Evolutionary conservation across 2,797 vertebrate genomes (phyloP), one percentile per base, ranked within the genome.

Genomic region (Hyperoplus immaculatus): DNA sequence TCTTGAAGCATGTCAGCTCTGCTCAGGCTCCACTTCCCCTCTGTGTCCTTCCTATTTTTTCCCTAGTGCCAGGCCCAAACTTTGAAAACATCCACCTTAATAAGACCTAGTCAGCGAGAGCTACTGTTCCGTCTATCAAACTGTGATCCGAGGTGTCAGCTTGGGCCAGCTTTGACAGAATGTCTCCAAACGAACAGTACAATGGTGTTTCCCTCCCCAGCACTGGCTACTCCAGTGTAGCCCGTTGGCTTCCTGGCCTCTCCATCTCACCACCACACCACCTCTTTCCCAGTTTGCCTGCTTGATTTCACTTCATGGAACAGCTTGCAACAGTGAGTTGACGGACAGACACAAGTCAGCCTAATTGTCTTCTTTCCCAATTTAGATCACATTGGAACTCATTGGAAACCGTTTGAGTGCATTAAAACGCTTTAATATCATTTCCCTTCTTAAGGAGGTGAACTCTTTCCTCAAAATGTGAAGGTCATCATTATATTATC

Each of bases 41-140:
- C 92, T 92, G 94, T 95, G 95, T 95, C 94, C 93, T 95, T 95
- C 93, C 92, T 95, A 94, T 95, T 95, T 95, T 94, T 91, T 94
- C 94, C 93, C 94, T 82, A 94, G 93, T 96, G 96, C 96, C 97
- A 94, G 94, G 87, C 88, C 85, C 78, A 93, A 94, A 93, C 92
- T 95, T 94, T 93, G 90, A 95, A 95, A 95, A 94, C 94, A 95
- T 95, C 91, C 92, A 93, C 93, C 93, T 94, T 95, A 95, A 95
- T 95, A 95, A 93, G 94, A 93, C 92, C 92, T 88, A 88, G 91
- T 93, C 89, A 91, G 88, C 47, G 85, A 95, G 90, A 96, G 92
- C 81, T 89, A 90, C 90, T 94, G 92, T 89, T 91, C 93, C 88
- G 89, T 94, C 94, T 92, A 94, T 94, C 94, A 94, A 94, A 93